phyloP scores from a whole-genome alignment of 2,888 invertebrate genomes.

The Rugalucina vietnamica region DNA sequence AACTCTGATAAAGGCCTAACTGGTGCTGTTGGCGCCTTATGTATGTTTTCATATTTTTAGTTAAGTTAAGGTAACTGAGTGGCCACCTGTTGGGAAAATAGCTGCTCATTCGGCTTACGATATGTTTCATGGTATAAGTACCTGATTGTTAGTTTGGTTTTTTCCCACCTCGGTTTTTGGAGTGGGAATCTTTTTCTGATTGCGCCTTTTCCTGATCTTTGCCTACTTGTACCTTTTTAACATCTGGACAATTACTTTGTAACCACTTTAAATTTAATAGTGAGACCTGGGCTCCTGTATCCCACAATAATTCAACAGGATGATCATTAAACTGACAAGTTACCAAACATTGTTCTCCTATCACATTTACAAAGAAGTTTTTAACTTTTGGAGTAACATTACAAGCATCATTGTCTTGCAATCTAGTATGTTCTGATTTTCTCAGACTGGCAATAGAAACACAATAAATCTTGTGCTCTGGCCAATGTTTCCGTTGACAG shows the following conservation, averaged over 20 bases:
- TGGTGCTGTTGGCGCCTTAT: too few species aligned
- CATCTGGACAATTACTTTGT: background rate
- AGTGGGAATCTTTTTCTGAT: too few species aligned
- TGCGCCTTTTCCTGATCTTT: too few species aligned
- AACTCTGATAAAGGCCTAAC: constrained; percentile 3
- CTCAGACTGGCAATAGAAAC: constrained; percentile 8
- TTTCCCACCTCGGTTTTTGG: too few species aligned
- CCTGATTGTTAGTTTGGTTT: too few species aligned
- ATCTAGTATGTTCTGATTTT: background rate
- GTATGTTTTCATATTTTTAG: too few species aligned
- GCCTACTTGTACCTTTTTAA: too few species aligned
- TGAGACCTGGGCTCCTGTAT: constrained; percentile 49
- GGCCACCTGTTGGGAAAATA: too few species aligned
- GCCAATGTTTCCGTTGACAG: background rate
- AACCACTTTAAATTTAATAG: constrained; percentile 5
- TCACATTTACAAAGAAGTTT: background rate
- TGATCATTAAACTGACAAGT: background rate
- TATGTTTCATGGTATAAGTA: too few species aligned
- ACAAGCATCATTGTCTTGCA: background rate
- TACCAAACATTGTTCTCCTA: constrained; percentile 31
- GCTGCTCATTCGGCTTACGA: too few species aligned
- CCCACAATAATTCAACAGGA: constrained; percentile 22
- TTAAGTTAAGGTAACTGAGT: too few species aligned
- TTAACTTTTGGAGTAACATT: background rate
- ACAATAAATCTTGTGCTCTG: background rate